Base-by-base conservation (phyloP, 2,113 vertebrate species). In the Onychostoma macrolepis region DNA sequence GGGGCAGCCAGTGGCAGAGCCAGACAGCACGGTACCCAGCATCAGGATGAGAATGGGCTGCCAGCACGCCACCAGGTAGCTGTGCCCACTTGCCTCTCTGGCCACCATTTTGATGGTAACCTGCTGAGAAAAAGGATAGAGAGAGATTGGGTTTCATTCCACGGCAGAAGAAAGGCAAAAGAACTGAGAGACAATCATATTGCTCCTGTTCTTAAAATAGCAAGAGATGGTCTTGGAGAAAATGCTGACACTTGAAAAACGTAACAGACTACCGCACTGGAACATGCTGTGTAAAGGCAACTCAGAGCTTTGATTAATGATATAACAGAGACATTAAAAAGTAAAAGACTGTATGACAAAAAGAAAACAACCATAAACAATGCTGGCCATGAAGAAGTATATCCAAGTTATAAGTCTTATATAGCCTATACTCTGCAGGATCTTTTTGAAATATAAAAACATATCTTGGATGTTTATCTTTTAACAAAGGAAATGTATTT, bases 1-100 rank as follows among this genome's bases (percentile, higher is more conserved):
- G 0, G 98, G 98, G 94, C 98, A 99, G 90, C 98, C 98, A 0
- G 97, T 97, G 93, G 98, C 96, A 0, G 98, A 98, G 90, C 98
- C 98, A 0, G 98, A 99, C 81, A 99, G 95, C 90, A 98, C 97
- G 2, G 97, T 98, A 86, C 97, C 98, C 92, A 99, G 93, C 95
- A 99, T 96, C 93, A 99, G 96, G 89, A 99, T 95, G 92, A 99
- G 97, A 91, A 99, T 97, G 85, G 98, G 97, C 96, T 99, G 98
- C 97, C 98, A 99, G 96, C 98, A 99, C 88, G 97, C 96, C 96
- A 98, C 96, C 93, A 98, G 95, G 95, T 97, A 97, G 96, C 96
- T 97, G 96, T 97, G 96, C 95, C 97, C 96, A 89, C 96, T 97
- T 91, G 93, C 94, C 90, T 96, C 96, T 92, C 95, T 96, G 84